A percentile compares a stretch with the other conserved stretches of the same genome.
phyloP scores from a whole-genome alignment of 2,797 vertebrate species.

The Aldrovandia affinis region DNA sequence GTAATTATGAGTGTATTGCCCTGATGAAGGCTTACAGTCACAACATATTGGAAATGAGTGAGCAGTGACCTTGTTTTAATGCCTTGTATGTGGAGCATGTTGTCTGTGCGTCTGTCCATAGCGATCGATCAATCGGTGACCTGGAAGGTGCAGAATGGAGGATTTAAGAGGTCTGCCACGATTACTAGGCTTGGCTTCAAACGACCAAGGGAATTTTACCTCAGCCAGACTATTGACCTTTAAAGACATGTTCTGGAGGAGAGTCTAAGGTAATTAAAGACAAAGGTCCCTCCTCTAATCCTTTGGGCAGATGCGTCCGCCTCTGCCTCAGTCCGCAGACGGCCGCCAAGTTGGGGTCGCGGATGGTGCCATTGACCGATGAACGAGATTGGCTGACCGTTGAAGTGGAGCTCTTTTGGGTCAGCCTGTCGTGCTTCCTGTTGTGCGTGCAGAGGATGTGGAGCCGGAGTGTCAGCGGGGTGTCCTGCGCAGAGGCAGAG shows the following conservation, averaged over 20 bases:
- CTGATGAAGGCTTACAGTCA: neutral
- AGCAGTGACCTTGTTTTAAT: neutral
- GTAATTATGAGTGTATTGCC: too few species aligned
- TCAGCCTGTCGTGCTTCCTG: neutral
- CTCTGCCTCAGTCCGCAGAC: neutral
- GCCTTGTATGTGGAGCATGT: neutral
- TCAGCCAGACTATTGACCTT: slow-evolving; percentile 39
- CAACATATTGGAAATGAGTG: neutral
- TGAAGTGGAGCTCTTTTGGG: neutral
- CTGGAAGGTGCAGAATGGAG: slow-evolving; percentile 36
- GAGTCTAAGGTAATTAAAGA: slow-evolving; percentile 11
- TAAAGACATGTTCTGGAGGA: slow-evolving; percentile 28
- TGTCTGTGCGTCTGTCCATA: neutral
- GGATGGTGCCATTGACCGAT: neutral
- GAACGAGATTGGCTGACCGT: neutral
- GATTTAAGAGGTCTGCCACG: slow-evolving; percentile 24
- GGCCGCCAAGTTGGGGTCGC: neutral
- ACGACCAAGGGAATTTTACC: slow-evolving; percentile 32
- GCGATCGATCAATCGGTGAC: slow-evolving; percentile 29
- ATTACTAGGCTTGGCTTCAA: slow-evolving; percentile 31
- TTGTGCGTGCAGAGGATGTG: neutral
- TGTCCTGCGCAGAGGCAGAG: neutral
- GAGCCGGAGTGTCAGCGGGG: neutral
- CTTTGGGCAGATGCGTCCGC: neutral
- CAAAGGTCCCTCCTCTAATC: neutral